Evolutionary conservation across 1,140 invertebrate species (phyloP).

Genomic region (Eueides isabella): DNA sequence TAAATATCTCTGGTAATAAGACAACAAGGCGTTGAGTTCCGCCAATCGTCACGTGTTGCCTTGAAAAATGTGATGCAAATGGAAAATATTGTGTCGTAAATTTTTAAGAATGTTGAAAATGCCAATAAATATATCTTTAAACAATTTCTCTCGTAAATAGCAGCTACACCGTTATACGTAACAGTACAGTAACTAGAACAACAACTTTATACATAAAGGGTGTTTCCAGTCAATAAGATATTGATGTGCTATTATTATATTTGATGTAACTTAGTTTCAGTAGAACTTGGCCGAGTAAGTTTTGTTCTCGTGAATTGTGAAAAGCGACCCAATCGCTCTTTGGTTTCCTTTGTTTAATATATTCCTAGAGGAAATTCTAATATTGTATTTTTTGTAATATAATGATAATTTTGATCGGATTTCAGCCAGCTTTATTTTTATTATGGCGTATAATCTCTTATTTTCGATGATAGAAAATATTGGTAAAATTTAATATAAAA

Average conservation of each 20-base stretch:
- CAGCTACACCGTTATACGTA: not conserved
- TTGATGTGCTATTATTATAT: slow-evolving; percentile 25
- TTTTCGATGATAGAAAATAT: too few species aligned
- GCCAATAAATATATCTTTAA: too few species aligned
- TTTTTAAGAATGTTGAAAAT: too few species aligned
- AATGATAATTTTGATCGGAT: too few species aligned
- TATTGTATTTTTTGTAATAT: not conserved
- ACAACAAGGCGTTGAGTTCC: not conserved
- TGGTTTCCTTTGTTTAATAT: slow-evolving; percentile 1
- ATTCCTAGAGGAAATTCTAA: not conserved
- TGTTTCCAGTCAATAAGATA: slow-evolving; percentile 24
- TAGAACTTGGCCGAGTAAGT: not conserved
- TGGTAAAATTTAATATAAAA: too few species aligned
- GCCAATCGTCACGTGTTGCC: too few species aligned
- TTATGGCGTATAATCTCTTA: too few species aligned
- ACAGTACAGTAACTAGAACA: not conserved
- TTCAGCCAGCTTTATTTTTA: too few species aligned
- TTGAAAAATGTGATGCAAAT: too few species aligned
- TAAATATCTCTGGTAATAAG: too few species aligned
- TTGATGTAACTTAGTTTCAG: slow-evolving; percentile 16
- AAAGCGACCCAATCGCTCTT: not conserved
- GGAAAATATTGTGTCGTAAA: too few species aligned
- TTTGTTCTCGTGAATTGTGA: not conserved
- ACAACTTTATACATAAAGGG: slow-evolving; percentile 14
- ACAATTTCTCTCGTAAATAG: too few species aligned